Base-by-base conservation (phyloP, 2,888 invertebrate genomes). In the Caenorhabditis wallacei region DNA sequence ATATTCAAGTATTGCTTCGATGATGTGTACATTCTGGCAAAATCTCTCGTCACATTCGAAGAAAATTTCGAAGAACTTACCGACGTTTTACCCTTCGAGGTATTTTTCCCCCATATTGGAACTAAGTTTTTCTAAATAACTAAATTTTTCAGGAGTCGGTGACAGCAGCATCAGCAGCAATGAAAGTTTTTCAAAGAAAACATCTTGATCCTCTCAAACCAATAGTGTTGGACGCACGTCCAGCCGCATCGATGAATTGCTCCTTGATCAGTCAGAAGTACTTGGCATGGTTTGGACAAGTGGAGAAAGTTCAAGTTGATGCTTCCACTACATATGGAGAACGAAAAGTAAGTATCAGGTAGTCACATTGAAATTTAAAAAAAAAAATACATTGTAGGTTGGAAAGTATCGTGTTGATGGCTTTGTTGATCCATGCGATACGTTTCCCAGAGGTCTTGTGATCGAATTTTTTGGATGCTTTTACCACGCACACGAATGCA, bases 401-500 rank as follows among this genome's bases (percentile, higher is more conserved):
- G 64, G 35, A 1, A 10, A 10, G 5, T 51, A 20, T 11, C 26
- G 51, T 1, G 48, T 64, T 11, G 48, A 64, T 35, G 64, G 48
- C 0, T 64, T 64, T 16, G 35, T 51, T 2, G 48, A 48, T 0
- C 4, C 10, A 18, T 48, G 64, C 18, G 5, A 3, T 7, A 30
- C 30, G 20, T 64, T 20, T 8, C 30, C 48, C 10, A 18, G 24
- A 18, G 51, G 64, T 4, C 35, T 30, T 1, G 35, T 64, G 2
- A 30, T 64, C 20, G 64, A 64, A 18, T 48, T 48, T 13, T 13
- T 18, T 18, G 46, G 82, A 4, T 78, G 82, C 30, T 82, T 71
- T 20, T 82, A 59, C 43, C 82, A 82, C 48, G 82, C 66, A n/a
- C 71, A 78, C 61, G 51, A 66, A 2, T 82, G 82, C n/a, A 46